A percentile compares a stretch with the other conserved stretches of the same genome.
phyloP scores from a whole-genome alignment of 2,888 invertebrate species.

The Melieria omissa region DNA sequence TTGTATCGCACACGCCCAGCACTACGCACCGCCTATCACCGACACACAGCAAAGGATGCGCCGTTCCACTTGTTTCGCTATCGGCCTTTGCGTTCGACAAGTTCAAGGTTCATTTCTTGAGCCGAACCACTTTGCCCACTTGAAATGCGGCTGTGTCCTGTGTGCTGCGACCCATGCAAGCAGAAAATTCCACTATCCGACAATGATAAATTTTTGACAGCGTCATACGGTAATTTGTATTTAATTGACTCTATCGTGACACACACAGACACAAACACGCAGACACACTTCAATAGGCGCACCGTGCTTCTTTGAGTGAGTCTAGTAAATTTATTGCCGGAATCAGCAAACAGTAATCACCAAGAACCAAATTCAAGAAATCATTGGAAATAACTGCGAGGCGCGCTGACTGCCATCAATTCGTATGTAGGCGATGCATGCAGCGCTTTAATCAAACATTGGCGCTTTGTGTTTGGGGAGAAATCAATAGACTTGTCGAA shows the following conservation, averaged over 20 bases:
- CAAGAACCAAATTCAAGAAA: too few relatives aligned
- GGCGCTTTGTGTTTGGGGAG: too few relatives aligned
- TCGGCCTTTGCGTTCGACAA: neutral
- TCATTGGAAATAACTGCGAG: too few relatives aligned
- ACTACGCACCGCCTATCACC: neutral
- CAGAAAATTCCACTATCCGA: neutral
- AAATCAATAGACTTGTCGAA: too few relatives aligned
- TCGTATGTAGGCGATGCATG: neutral
- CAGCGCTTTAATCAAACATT: too few relatives aligned
- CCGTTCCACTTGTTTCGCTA: too few relatives aligned
- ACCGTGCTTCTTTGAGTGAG: too few relatives aligned
- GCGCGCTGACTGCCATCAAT: neutral
- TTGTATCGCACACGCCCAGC: neutral
- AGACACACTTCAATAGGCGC: too few relatives aligned
- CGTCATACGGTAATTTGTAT: neutral
- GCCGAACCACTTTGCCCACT: neutral
- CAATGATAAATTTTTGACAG: neutral
- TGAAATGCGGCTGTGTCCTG: neutral
- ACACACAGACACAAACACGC: neutral
- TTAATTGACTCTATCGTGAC: neutral
- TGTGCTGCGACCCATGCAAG: neutral
- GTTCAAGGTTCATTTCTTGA: constrained; percentile 7
- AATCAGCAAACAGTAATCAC: too few relatives aligned
- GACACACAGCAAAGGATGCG: too few relatives aligned
- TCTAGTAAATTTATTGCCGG: too few relatives aligned